Percentiles rank a stretch among this genome's conserved stretches.
Conservation (phyloP, 1,140 invertebrate species). For the Popillia japonica region DNA sequence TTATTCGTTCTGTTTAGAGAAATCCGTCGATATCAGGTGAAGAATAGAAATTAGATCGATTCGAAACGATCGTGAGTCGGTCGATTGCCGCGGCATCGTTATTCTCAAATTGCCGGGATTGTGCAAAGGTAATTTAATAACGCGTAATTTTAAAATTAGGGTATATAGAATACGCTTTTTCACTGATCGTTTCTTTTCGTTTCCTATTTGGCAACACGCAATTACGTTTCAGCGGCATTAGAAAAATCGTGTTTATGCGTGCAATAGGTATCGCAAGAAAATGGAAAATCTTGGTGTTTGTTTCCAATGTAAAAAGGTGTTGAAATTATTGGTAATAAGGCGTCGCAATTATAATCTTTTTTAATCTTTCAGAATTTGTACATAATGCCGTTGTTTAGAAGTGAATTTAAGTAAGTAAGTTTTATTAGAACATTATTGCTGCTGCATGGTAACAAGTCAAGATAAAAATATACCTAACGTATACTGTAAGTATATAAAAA, state of each 20-base stretch:
- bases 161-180: background rate
- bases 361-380: too few relatives aligned
- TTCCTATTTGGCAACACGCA: background rate
- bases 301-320: too few relatives aligned
- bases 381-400: too few relatives aligned
- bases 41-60: slow-evolving; percentile 23
- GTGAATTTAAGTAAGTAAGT: too few relatives aligned
- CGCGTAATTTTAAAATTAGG: slow-evolving; percentile 23
- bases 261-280: too few relatives aligned
- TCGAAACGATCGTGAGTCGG: background rate
- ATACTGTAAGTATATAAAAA: too few relatives aligned
- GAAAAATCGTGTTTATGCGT: background rate
- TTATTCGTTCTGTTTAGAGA: slow-evolving; percentile 34
- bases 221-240: background rate
- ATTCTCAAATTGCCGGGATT: slow-evolving; percentile 23
- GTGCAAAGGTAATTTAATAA: slow-evolving; percentile 30
- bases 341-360: too few relatives aligned
- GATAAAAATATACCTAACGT: too few relatives aligned
- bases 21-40: slow-evolving; percentile 5
- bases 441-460: too few relatives aligned
- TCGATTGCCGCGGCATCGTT: background rate
- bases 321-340: too few relatives aligned
- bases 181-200: background rate
- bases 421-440: too few relatives aligned
- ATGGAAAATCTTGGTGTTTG: too few relatives aligned